Evolutionary conservation across 2,113 vertebrate genomes (phyloP).

Genomic region (Corvus cornix): DNA sequence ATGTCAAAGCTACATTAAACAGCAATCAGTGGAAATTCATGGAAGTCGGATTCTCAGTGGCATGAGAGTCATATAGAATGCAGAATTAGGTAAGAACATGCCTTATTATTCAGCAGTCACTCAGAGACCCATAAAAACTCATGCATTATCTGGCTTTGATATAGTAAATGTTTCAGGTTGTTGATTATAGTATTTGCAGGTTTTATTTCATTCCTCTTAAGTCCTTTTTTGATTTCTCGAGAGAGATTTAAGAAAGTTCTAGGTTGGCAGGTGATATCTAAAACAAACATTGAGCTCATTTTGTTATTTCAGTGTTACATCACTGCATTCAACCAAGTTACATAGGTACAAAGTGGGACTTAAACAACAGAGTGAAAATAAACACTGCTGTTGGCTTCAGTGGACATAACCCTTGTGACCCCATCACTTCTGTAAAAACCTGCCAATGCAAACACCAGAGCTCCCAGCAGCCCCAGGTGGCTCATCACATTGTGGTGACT

Average conservation of each 20-base stretch:
- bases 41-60: background rate
- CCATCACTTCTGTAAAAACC: background rate
- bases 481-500: background rate
- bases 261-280: background rate
- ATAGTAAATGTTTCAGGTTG: background rate
- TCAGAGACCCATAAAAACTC: slow-evolving; percentile 1
- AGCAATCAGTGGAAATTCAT: background rate
- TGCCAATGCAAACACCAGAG: slow-evolving; percentile 32
- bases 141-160: background rate
- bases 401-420: slow-evolving; percentile 32
- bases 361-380: slow-evolving; percentile 15
- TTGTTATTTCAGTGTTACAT: slow-evolving; percentile 31
- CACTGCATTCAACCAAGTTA: slow-evolving; percentile 11
- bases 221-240: background rate
- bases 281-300: slow-evolving; percentile 47
- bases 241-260: slow-evolving; percentile 9
- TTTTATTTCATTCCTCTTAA: slow-evolving; percentile 18
- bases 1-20: background rate
- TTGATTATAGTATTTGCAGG: background rate
- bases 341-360: slow-evolving; percentile 28
- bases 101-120: background rate
- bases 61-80: background rate
- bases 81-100: background rate
- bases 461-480: background rate
- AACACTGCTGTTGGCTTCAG: slow-evolving; percentile 36